phyloP scores from a whole-genome alignment of 53 echinoderm and acorn worm species.

The Temnopleurus reevesii region DNA sequence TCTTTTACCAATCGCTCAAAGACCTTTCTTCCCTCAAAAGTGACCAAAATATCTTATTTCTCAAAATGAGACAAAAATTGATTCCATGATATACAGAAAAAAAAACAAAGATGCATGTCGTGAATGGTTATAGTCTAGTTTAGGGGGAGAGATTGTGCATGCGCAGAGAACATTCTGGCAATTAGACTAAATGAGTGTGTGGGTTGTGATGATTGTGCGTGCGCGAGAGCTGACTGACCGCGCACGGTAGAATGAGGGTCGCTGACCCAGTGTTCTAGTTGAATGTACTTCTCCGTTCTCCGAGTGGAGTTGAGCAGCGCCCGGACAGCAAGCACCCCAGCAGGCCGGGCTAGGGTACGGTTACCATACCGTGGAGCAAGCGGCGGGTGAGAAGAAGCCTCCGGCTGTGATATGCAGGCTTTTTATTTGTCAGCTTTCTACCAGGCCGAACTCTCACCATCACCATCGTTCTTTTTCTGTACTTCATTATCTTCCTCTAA shows the following conservation, averaged over 20 bases:
- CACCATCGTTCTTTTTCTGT: background rate
- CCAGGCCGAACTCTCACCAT: background rate
- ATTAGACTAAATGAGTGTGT: conserved; percentile 12
- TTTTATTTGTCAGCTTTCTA: conserved; percentile 5
- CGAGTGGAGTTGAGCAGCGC: background rate
- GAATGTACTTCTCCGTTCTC: conserved; percentile 53
- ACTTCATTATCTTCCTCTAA: background rate
- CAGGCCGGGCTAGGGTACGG: conserved; percentile 23
- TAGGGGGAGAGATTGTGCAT: background rate
- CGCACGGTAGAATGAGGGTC: background rate
- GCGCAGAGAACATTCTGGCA: background rate
- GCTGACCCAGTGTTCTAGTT: conserved; percentile 51
- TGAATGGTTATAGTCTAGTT: background rate
- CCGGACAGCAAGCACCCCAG: conserved; percentile 32
- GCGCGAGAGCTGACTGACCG: conserved; percentile 20
- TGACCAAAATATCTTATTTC: background rate
- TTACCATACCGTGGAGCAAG: conserved; percentile 36
- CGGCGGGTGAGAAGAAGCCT: conserved; percentile 47
- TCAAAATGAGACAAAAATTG: background rate
- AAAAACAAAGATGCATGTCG: background rate
- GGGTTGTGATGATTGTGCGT: conserved; percentile 37
- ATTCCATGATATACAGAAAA: background rate
- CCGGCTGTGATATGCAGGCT: conserved; percentile 43
- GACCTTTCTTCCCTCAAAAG: background rate
- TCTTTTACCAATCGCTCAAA: background rate